phyloP scores from a whole-genome alignment of 2,888 invertebrate species.

The Antheraea yamamai region DNA sequence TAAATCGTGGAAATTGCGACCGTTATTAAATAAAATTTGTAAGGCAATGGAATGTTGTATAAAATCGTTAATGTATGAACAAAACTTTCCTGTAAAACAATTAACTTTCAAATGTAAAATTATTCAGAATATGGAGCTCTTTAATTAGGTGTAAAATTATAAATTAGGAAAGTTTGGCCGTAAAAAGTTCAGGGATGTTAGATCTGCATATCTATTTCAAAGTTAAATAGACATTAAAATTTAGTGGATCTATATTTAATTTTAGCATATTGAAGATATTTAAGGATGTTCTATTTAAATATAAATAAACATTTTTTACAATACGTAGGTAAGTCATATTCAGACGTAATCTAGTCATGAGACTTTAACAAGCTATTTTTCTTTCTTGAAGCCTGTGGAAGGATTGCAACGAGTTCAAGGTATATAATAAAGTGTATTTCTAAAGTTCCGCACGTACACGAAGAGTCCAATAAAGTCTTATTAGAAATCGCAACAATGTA shows the following conservation, averaged over 20 bases:
- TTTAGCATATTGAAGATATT: neutral
- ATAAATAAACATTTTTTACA: neutral
- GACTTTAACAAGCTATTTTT: neutral
- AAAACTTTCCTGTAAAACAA: neutral
- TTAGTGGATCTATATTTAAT: conserved; percentile 7
- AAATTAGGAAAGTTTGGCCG: conserved; percentile 21
- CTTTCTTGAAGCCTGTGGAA: neutral
- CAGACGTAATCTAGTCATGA: neutral
- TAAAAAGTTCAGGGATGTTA: conserved; percentile 19
- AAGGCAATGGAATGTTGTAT: neutral
- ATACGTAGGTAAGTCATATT: neutral
- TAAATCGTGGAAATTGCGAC: neutral
- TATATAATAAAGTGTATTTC: conserved; percentile 13
- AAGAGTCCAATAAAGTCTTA: conserved; percentile 11
- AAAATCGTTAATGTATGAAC: neutral
- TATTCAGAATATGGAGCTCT: conserved; percentile 20
- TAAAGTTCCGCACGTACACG: conserved; percentile 5
- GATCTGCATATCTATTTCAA: conserved; percentile 13
- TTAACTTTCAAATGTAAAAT: conserved; percentile 4
- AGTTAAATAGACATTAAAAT: conserved; percentile 17
- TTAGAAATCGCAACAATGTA: conserved; percentile 10
- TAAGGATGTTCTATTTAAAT: neutral
- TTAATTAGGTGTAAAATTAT: conserved; percentile 22
- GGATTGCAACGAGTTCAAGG: neutral
- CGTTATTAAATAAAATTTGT: neutral